Evolutionary conservation across 2,888 invertebrate genomes (phyloP), one percentile per base, ranked within the genome.

Genomic region (Parnassius smintheus): DNA sequence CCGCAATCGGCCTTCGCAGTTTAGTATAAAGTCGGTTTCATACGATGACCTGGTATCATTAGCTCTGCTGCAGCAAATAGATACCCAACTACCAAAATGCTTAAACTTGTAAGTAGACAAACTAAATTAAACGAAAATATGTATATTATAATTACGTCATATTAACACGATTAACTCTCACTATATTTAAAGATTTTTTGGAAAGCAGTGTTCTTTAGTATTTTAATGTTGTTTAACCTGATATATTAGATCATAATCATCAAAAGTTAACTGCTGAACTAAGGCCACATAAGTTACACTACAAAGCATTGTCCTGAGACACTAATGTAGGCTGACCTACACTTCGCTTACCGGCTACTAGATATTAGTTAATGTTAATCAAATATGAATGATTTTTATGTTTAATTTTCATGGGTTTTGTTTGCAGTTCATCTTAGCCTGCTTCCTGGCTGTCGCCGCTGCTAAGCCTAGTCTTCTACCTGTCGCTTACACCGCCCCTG

Each of bases 401-500:
- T 35, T 35, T 4, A 35, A 35, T 35, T 35, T 3, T 7, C 35
- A 35, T 35, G 35, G 10, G 9, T 62, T 69, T 65, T 66, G 64
- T 73, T 85, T 75, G 10, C 77, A 93, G 93, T 77, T 84, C 67
- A 69, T 86, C 66, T 80, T 93, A 78, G 82, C 87, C 56, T 93
- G 91, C 72, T 77, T 93, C 72, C 70, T 93, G 81, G 92, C 90
- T 42, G 70, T 89, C 65, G 92, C 88, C 54, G 81, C 85, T 50
- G 92, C 92, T 60, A 86, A 88, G 71, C 91, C 92, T 53, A 79
- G 75, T 44, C 63, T 83, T 52, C 69, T 83, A 72, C 86, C 85
- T 59, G 65, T 66, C 35, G 68, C 66, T 52, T 76, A 75, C 69
- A 71, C 81, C 13, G 72, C 80, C 1, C 74, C 72, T 1, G 66